phyloP scores from a whole-genome alignment of 92 coral and sea anemone species.

The Muricea muricata region DNA sequence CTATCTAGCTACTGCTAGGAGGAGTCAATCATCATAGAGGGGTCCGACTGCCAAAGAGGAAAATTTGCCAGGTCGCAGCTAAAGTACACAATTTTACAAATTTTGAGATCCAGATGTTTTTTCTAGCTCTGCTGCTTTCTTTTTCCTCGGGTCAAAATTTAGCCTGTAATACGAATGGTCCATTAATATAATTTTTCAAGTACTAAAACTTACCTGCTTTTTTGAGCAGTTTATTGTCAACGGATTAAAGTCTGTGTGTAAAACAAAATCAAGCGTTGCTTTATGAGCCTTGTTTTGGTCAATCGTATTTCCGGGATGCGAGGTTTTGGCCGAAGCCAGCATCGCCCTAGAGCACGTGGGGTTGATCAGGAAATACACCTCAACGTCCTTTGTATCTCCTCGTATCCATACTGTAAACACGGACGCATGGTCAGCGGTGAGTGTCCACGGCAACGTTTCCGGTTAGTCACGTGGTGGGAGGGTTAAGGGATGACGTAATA shows the following conservation, averaged over 20 bases:
- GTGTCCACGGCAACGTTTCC: slow-evolving; percentile 93
- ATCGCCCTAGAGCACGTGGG: slow-evolving; percentile 92
- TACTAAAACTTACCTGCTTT: slow-evolving; percentile 82
- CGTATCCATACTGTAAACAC: slow-evolving; percentile 72
- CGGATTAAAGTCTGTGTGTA: slow-evolving; percentile 91
- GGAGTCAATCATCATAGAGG: too few relatives aligned
- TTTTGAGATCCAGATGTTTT: too few relatives aligned
- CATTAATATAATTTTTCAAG: too few relatives aligned
- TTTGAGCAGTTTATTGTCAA: slow-evolving; percentile 82
- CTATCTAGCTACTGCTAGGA: too few relatives aligned
- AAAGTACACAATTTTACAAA: too few relatives aligned
- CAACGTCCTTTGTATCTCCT: slow-evolving; percentile 11
- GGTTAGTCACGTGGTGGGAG: slow-evolving; percentile 58
- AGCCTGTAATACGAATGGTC: too few relatives aligned
- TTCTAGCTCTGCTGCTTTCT: too few relatives aligned
- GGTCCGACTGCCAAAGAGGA: too few relatives aligned
- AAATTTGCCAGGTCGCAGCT: too few relatives aligned
- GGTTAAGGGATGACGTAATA: slow-evolving; percentile 73
- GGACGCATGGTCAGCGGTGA: slow-evolving; percentile 82
- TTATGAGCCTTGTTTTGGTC: slow-evolving; percentile 49
- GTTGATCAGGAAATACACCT: slow-evolving; percentile 65
- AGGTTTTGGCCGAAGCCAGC: slow-evolving; percentile 90
- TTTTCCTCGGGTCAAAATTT: too few relatives aligned
- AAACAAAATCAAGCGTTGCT: slow-evolving; percentile 88
- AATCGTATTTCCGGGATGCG: slow-evolving; percentile 56